phyloP scores from a whole-genome alignment of 1,140 invertebrate species.

The Mizuhopecten yessoensis region DNA sequence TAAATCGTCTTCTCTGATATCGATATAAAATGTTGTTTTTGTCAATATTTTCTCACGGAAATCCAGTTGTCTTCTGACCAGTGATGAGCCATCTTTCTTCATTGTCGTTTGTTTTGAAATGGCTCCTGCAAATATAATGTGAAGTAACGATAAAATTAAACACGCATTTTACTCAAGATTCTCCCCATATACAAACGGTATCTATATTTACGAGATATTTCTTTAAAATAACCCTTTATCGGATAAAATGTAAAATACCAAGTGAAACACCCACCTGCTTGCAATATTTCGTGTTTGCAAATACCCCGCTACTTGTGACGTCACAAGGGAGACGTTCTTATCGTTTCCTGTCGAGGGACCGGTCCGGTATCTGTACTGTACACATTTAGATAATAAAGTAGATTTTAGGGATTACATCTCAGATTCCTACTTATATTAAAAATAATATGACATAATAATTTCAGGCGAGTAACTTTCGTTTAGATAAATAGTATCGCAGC shows the following conservation, averaged over 20 bases:
- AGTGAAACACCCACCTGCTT: not conserved
- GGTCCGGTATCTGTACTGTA: not conserved
- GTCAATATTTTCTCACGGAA: constrained; percentile 62
- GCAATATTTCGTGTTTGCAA: constrained; percentile 42
- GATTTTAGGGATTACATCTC: too few relatives aligned
- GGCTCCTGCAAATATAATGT: not conserved
- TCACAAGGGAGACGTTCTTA: constrained; percentile 46
- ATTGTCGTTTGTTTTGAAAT: constrained; percentile 41
- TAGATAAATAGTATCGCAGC: not conserved
- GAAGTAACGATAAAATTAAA: not conserved
- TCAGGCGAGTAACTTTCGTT: not conserved
- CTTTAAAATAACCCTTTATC: not conserved
- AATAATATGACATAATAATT: not conserved
- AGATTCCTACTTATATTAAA: not conserved
- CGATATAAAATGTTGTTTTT: constrained; percentile 68
- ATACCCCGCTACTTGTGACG: constrained; percentile 46
- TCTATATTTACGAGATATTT: not conserved
- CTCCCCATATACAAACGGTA: not conserved
- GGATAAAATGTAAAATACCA: not conserved
- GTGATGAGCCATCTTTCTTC: constrained; percentile 41
- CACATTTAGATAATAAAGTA: too few relatives aligned
- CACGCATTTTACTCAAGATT: not conserved
- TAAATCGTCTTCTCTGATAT: constrained; percentile 63
- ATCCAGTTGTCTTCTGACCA: constrained; percentile 63
- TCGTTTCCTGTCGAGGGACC: not conserved